Evolutionary conservation across 2,797 vertebrate species (phyloP), one percentile per base, ranked within the genome.

Genomic region (Salmo trutta): DNA sequence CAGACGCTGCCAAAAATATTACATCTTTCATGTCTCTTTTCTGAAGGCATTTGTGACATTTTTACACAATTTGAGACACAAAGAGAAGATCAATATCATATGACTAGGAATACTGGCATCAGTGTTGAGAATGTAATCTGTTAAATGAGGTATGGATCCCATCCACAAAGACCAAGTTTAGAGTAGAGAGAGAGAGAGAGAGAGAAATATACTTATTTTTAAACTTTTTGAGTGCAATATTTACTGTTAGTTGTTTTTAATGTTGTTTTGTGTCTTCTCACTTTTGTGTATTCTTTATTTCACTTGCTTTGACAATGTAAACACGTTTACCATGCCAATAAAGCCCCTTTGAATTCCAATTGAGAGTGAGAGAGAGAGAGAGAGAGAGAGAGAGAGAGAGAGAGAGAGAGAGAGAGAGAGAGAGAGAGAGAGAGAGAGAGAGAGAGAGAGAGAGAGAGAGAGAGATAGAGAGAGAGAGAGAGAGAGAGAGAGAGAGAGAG

Each of bases 31-130:
- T 17, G 19, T 59, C 56, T 80, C 71, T 73, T 77, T 69, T 27
- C 19, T 73, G 41, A 10, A 10, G 15, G 64, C 73, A 27, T 71
- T 24, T 64, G 53, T 10, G 65, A 14, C 47, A 77, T 75, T 24
- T 69, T 14, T 8, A 3, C 36, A 52, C 21, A 14, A 47, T 64
- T 78, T 70, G 5, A 72, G 59, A 75, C 74, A 66, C 53, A 1
- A 16, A 62, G 68, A 71, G 65, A 79, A 5, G 15, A 79, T 52
- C 52, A 24, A 81, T 66, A 81, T 88, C 81, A 64, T 79, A 81
- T 85, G 78, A 81, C 82, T 75, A 33, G 29, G 76, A 83, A 84
- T 81, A 82, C 53, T 83, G 84, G 83, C 87, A 85, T 76, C 74
- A 79, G 76, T 51, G 53, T 73, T 15, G 36, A 77, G 47, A 73